Conservation (phyloP, 2,113 vertebrate genomes). For the Chaetorhynchus papuensis region DNA sequence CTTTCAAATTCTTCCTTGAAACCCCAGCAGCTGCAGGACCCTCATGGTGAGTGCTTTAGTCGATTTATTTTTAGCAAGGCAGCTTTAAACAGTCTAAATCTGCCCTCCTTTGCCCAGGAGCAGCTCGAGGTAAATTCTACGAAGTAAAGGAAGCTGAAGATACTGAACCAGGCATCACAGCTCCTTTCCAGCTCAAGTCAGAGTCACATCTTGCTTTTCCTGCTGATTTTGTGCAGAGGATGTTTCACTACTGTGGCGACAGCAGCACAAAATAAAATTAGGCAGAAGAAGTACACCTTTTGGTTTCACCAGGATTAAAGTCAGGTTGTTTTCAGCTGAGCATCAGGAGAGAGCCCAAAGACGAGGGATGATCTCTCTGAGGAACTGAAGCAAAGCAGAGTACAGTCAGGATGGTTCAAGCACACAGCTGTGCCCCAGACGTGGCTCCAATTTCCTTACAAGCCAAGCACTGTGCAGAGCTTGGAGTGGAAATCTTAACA, state of each 20-base stretch:
- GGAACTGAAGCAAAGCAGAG: not conserved
- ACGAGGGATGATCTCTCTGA: not conserved
- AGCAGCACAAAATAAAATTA: not conserved
- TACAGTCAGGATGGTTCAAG: not conserved
- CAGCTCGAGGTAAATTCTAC: not conserved
- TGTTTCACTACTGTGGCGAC: not conserved
- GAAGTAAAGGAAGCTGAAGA: not conserved
- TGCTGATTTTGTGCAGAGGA: not conserved
- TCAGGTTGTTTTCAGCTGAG: not conserved
- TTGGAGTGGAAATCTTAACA: not conserved
- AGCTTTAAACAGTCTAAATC: not conserved
- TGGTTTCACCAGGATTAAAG: not conserved
- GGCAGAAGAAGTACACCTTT: not conserved
- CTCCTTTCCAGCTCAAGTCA: not conserved
- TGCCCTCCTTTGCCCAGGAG: not conserved
- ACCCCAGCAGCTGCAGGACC: slow-evolving; percentile 25
- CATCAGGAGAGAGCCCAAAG: not conserved
- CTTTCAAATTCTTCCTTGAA: slow-evolving; percentile 15
- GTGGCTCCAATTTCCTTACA: not conserved
- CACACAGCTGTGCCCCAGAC: not conserved
- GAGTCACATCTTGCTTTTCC: not conserved
- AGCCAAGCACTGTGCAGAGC: not conserved
- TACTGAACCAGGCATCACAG: not conserved
- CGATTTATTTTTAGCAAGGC: not conserved
- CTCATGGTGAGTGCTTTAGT: not conserved